Evolutionary conservation across 2,888 invertebrate genomes (phyloP), one percentile per base, ranked within the genome.

Genomic region (Ochropleura plecta): DNA sequence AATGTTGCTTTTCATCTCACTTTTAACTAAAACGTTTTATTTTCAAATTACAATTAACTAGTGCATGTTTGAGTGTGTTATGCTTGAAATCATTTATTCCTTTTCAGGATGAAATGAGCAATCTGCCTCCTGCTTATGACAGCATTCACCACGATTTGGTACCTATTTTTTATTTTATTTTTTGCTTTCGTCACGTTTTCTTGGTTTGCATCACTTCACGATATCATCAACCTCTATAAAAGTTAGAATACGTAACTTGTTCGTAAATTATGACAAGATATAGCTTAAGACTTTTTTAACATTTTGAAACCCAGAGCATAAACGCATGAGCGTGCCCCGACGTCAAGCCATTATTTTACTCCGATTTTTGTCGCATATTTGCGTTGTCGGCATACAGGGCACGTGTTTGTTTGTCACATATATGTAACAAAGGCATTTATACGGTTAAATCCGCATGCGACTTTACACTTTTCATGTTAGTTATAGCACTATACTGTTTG

Each of bases 91-190:
- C 57, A 76, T 49, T 76, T 81, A 69, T 84, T 89, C 90, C 90
- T 85, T 90, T 94, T 86, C 96, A 98, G 97, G 97, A 98, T 89
- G 97, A 97, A 96, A 96, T 96, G 93, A 93, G 97, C 93, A 97
- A 97, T 95, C 96, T 97, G 86, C 97, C 97, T 81, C 97, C 98
- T 88, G 97, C 97, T 90, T 97, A 98, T 93, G 97, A 97, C 95
- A 97, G 97, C 94, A 97, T 98, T 89, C 97, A 97, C 90, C 98
- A 98, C 90, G 98, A 98, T 94, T 97, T 98, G 97, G 98, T 98
- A 97, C 96, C 94, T 94, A 84, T 88, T 86, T 82, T 69, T 69
- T 81, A 75, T 81, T 75, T 71, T 81, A 30, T 65, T 70, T 65
- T 76, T 72, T 9, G 40, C 63, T 80, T 71, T 63, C 5, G 10